Evolutionary conservation across 2,888 invertebrate species (phyloP).

Genomic region (Cryptus armator): DNA sequence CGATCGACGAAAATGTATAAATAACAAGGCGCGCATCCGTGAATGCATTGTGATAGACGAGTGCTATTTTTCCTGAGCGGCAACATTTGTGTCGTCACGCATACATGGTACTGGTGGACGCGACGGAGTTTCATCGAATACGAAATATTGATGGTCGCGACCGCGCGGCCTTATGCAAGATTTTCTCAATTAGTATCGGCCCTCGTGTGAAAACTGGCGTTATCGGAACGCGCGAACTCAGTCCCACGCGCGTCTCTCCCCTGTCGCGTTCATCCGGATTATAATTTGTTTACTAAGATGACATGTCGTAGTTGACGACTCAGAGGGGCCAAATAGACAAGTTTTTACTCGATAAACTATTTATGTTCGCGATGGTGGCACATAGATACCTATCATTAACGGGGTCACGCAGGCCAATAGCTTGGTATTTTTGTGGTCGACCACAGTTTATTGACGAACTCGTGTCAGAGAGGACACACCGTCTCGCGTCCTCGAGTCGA

Average conservation of each 20-base stretch:
- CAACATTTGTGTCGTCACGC: not conserved
- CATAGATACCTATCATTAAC: conserved; percentile 51
- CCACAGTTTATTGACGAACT: conserved; percentile 49
- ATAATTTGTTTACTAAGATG: conserved; percentile 38
- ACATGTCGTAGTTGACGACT: conserved; percentile 18
- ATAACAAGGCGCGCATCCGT: not conserved
- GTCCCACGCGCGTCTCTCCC: not conserved
- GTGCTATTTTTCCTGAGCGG: too few species aligned
- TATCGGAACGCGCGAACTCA: not conserved
- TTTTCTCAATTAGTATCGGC: not conserved
- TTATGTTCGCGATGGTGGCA: conserved; percentile 46
- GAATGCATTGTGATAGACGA: not conserved
- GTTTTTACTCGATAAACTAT: conserved; percentile 54
- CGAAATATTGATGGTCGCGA: not conserved
- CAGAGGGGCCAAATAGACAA: conserved; percentile 34
- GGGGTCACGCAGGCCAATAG: conserved; percentile 46
- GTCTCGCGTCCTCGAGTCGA: not conserved
- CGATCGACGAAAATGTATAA: not conserved
- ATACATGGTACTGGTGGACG: not conserved
- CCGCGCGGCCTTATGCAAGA: not conserved
- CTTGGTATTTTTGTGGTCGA: conserved; percentile 19
- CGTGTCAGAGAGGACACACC: conserved; percentile 31
- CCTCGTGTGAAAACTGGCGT: not conserved
- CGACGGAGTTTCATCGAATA: not conserved
- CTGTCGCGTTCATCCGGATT: not conserved